Conservation (phyloP, 2,113 vertebrate species). For the Camelus dromedarius region DNA sequence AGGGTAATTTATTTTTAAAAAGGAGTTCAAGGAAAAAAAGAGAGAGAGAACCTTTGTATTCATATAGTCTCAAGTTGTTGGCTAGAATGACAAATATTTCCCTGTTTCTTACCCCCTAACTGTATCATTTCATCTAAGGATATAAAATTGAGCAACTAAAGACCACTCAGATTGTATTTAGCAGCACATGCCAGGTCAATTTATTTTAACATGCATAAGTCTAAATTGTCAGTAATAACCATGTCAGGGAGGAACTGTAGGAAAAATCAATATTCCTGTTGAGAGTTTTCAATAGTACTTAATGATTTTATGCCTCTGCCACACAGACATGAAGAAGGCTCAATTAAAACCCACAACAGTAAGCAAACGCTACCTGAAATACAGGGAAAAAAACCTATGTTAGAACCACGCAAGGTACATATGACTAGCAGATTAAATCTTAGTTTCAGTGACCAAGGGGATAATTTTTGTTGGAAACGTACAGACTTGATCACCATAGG, state of each 20-base stretch:
- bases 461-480: not conserved
- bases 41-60: not conserved
- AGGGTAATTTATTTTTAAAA: not conserved
- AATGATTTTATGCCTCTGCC: conserved; percentile 53
- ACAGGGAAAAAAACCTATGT: not conserved
- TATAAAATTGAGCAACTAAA: not conserved
- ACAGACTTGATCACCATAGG: not conserved
- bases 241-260: conserved; percentile 30
- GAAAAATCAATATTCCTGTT: conserved; percentile 57
- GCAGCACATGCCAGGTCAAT: not conserved
- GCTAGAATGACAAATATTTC: not conserved
- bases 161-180: conserved; percentile 15
- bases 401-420: not conserved
- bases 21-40: not conserved
- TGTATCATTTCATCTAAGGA: conserved; percentile 10
- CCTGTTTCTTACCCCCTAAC: not conserved
- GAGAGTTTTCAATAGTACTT: conserved; percentile 57
- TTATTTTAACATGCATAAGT: conserved; percentile 48
- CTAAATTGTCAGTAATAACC: conserved; percentile 55
- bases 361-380: not conserved
- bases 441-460: not conserved
- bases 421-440: not conserved
- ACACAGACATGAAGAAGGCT: conserved; percentile 38
- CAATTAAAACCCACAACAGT: conserved; percentile 25
- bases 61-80: not conserved